These are phyloP conservation scores for Gambusia holbrooki DNA, from an alignment of 2,113 vertebrate species.

Conservation along the genomic window DNA sequence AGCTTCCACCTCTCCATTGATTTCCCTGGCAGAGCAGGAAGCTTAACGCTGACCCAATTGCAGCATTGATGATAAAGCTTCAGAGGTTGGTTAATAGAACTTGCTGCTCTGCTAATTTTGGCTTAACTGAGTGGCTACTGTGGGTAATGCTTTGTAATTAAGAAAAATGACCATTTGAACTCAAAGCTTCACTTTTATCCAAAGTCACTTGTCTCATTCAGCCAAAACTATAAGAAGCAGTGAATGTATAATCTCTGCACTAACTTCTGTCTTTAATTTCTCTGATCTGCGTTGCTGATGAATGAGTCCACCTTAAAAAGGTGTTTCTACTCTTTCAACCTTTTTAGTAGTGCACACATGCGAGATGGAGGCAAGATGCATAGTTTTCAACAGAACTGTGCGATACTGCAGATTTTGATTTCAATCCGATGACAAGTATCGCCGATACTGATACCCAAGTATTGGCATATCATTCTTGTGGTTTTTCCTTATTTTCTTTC, in stretches of 20 bases:
- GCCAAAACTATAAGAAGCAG: neutral
- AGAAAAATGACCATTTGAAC: conserved; percentile 7
- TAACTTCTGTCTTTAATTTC: neutral
- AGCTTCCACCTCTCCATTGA: conserved; percentile 47
- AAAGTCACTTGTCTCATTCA: neutral
- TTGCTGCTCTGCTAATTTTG: conserved; percentile 46
- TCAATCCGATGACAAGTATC: too few species aligned
- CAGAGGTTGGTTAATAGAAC: conserved; percentile 48
- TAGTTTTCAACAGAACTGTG: too few species aligned
- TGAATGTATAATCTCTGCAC: neutral
- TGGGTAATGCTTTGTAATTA: conserved; percentile 15
- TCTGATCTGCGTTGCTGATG: neutral
- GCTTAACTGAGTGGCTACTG: conserved; percentile 25
- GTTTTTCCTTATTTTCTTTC: too few species aligned
- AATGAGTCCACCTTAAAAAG: neutral
- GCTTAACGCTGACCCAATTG: conserved; percentile 66
- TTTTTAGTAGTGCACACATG: too few species aligned
- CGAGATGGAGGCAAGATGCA: too few species aligned
- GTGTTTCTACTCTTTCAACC: too few species aligned
- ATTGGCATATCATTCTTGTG: too few species aligned
- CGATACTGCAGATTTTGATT: too few species aligned
- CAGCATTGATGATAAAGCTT: conserved; percentile 41
- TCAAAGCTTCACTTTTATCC: conserved; percentile 7
- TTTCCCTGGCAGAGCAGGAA: conserved; percentile 29
- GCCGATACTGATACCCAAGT: too few species aligned